Base-by-base conservation (phyloP, 2,113 vertebrate genomes). In the Grammatotria lemairii region DNA sequence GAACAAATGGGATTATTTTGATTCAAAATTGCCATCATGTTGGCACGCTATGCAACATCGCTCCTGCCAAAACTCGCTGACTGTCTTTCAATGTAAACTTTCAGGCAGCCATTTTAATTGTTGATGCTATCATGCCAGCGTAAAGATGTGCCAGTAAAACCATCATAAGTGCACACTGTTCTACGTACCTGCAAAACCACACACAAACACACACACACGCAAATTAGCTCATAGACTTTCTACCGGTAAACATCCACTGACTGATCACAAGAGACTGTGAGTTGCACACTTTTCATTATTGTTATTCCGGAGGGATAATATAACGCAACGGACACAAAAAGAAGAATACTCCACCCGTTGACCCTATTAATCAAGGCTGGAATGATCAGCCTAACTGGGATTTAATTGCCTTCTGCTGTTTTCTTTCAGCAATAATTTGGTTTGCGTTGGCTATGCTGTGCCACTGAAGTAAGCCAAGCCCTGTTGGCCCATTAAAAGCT, bases 331-430 rank as follows among this genome's bases (percentile, higher is more conserved):
- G 92, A 95, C 92, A 89, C 90, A 87, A 93, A 89, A 89, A 86
- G 82, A 89, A 86, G 79, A 90, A 60, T 78, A 85, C 65, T 84
- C 58, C 81, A 85, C 87, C 73, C 47, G 13, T 87, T 93, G 94
- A 95, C 91, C 93, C 87, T 40, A 47, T 91, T 95, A 94, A 94
- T 95, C 89, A 90, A 84, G 89, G 85, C 88, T 89, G 86, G 87
- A 94, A 88, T 91, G 84, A 94, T 89, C 81, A 28, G 84, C 51
- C 87, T 91, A 93, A 91, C 92, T 93, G 85, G 82, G 85, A 93
- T 92, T 94, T 95, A 90, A 95, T 94, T 94, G 92, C 92, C 93
- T 94, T 94, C 94, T 93, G 91, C 91, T 90, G 92, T 89, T 86
- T 93, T 93, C 88, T 68, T 88, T 60, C 87, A 90, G 82, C 92